Conservation (phyloP, 2,888 invertebrate genomes). For the Synergus gifuensis region DNA sequence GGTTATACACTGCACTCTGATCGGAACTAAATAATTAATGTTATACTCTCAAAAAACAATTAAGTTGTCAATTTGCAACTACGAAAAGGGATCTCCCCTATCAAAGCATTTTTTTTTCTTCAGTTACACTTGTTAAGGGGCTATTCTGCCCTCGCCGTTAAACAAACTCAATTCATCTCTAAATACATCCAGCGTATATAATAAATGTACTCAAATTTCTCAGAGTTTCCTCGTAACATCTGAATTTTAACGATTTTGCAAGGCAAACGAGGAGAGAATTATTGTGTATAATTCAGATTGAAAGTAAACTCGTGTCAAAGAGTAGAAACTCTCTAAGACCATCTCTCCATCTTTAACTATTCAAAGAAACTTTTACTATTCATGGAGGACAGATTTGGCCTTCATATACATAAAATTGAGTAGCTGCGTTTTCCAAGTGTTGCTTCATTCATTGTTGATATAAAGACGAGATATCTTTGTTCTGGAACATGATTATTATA, state of each 20-base stretch:
- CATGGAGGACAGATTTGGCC: slow-evolving; percentile 22
- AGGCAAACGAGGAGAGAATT: neutral
- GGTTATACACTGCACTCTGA: too few species aligned
- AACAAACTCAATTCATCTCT: neutral
- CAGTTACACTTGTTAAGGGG: neutral
- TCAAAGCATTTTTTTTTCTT: neutral
- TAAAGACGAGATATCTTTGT: neutral
- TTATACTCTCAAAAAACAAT: neutral
- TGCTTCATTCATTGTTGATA: slow-evolving; percentile 10
- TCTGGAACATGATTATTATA: neutral
- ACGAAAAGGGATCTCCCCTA: neutral
- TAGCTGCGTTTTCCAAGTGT: neutral
- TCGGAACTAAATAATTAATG: neutral
- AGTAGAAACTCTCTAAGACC: neutral
- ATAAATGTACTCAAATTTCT: neutral
- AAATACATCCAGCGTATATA: neutral
- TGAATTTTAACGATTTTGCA: neutral
- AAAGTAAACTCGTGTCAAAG: neutral
- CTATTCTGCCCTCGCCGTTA: neutral
- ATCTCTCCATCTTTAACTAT: slow-evolving; percentile 1
- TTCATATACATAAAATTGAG: neutral
- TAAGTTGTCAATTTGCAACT: neutral
- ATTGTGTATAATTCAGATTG: neutral
- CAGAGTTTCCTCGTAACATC: neutral
- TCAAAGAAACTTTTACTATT: slow-evolving; percentile 31